Evolutionary conservation across 2,888 invertebrate species (phyloP).

Genomic region (Athripsodes cinereus): DNA sequence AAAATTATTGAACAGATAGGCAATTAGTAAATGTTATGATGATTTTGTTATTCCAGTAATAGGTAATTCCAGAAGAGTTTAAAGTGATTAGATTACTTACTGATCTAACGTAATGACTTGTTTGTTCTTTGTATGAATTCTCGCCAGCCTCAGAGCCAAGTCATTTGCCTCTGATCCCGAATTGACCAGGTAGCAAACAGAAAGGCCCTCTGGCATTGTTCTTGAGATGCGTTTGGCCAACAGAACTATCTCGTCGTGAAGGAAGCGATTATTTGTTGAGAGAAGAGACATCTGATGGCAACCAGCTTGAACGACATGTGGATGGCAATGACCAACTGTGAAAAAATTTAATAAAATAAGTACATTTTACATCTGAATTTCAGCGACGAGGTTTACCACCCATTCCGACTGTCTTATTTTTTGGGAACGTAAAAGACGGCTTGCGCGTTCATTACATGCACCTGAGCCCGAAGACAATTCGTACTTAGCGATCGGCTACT

Average conservation of each 20-base stretch:
- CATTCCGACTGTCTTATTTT: no score
- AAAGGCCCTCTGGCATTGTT: slow-evolving; percentile 78
- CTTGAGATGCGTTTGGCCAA: slow-evolving; percentile 79
- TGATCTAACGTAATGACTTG: slow-evolving; percentile 94
- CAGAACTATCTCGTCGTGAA: slow-evolving; percentile 91
- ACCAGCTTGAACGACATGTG: slow-evolving; percentile 86
- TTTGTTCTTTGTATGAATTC: slow-evolving; percentile 79
- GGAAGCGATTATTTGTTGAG: slow-evolving; percentile 92
- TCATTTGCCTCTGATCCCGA: slow-evolving; percentile 99
- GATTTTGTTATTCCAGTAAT: no score
- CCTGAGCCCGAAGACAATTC: no score
- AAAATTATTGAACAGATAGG: no score
- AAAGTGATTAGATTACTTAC: no score
- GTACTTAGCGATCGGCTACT: no score
- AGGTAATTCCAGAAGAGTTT: no score
- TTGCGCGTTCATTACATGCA: no score
- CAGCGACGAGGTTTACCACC: no score
- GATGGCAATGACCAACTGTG: slow-evolving; percentile 97
- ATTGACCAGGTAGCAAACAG: slow-evolving; percentile 94
- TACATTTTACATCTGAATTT: no score
- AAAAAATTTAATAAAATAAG: slow-evolving; percentile 27
- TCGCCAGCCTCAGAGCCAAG: slow-evolving; percentile 85
- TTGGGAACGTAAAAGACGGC: no score
- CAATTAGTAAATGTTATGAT: no score
- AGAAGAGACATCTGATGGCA: slow-evolving; percentile 84